phyloP scores from a whole-genome alignment of 2,113 vertebrate species.

The Meriones unguiculatus region DNA sequence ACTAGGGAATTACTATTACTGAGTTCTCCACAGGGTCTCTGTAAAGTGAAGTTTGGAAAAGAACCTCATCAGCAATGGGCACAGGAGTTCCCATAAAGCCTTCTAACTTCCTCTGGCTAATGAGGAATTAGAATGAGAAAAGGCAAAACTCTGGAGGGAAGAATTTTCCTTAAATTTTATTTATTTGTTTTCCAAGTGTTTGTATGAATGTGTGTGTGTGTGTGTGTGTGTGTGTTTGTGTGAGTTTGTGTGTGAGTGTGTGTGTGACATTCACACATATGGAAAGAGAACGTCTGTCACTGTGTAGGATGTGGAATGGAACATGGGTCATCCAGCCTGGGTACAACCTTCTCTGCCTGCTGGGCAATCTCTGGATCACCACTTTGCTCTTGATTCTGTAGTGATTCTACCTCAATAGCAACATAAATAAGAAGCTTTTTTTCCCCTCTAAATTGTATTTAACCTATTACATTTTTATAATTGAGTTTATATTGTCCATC shows the following conservation, averaged over 20 bases:
- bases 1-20: not conserved
- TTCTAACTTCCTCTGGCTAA: not conserved
- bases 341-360: not conserved
- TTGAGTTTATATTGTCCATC: not conserved
- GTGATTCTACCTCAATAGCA: not conserved
- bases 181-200: not conserved
- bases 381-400: not conserved
- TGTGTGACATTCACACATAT: not conserved
- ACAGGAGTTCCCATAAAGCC: no score
- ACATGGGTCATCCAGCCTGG: not conserved
- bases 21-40: not conserved
- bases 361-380: not conserved
- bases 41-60: not conserved
- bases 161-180: not conserved
- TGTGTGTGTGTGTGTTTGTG: not conserved
- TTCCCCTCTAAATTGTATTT: not conserved
- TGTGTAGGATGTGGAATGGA: not conserved
- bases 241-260: not conserved
- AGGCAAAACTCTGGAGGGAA: not conserved
- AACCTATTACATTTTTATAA: not conserved
- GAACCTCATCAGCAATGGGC: not conserved
- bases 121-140: not conserved
- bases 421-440: not conserved
- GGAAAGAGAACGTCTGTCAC: not conserved
- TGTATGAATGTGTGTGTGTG: not conserved